These are phyloP conservation scores for Ceratina australensis DNA, from an alignment of 1,140 invertebrate genomes.

Conservation along the genomic window DNA sequence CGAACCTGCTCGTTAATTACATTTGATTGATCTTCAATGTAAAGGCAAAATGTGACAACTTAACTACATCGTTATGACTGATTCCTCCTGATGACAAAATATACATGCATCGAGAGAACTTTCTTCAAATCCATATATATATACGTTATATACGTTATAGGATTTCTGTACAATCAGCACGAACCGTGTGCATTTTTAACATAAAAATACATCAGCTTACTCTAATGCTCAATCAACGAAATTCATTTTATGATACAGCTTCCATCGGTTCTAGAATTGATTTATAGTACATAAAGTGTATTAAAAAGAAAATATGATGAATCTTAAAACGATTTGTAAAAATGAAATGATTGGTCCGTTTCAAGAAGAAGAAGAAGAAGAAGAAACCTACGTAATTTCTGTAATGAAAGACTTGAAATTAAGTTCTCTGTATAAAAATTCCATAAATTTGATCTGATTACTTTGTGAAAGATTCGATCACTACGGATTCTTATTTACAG, in stretches of 20 bases:
- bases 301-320: background rate
- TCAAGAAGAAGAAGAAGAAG: background rate
- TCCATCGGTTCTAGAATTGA: background rate
- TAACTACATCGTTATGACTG: constrained; percentile 11
- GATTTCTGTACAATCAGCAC: constrained; percentile 30
- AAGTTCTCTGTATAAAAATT: constrained; percentile 22
- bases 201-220: too few relatives aligned
- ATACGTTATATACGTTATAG: too few relatives aligned
- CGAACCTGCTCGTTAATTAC: constrained; percentile 15
- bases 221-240: background rate
- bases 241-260: constrained; percentile 34
- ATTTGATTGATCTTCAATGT: constrained; percentile 37
- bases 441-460: background rate
- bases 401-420: constrained; percentile 1
- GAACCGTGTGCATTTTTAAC: constrained; percentile 10
- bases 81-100: constrained; percentile 39
- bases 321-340: constrained; percentile 2
- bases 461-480: background rate
- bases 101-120: constrained; percentile 38
- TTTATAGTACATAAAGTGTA: constrained; percentile 7
- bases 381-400: background rate
- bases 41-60: constrained; percentile 40
- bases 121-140: constrained; percentile 34
- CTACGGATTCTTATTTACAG: constrained; percentile 49
- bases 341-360: constrained; percentile 13